A percentile compares a stretch with the other conserved stretches of the same genome.
Conservation (phyloP, 1,140 invertebrate genomes). For the Temnothorax longispinosus region DNA sequence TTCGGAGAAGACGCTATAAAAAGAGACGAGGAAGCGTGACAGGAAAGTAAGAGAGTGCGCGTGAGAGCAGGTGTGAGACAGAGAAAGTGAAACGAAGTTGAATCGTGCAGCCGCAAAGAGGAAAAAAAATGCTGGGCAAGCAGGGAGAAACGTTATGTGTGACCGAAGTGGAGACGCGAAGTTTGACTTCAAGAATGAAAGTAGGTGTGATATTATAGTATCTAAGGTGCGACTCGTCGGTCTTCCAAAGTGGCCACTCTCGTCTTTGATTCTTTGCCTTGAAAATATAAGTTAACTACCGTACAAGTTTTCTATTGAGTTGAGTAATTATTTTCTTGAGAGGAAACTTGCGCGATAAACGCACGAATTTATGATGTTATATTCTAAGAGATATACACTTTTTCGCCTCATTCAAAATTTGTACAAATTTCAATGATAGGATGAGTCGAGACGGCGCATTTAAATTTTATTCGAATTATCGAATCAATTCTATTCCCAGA, state of each 20-base stretch:
- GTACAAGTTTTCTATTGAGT: not conserved
- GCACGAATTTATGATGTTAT: not conserved
- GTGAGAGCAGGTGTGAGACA: conserved; percentile 35
- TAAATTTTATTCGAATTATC: not conserved
- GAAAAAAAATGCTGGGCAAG: conserved; percentile 24
- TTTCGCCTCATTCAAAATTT: not conserved
- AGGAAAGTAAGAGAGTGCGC: conserved; percentile 42
- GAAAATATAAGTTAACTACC: not conserved
- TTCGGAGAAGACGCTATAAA: conserved; percentile 23
- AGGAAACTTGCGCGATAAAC: not conserved
- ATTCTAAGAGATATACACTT: not conserved
- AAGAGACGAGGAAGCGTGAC: conserved; percentile 29
- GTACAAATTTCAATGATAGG: not conserved
- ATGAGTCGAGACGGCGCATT: not conserved
- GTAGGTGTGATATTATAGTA: conserved; percentile 62
- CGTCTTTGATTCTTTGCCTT: not conserved
- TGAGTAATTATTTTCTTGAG: not conserved
- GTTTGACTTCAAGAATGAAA: conserved; percentile 59
- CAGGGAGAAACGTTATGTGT: conserved; percentile 39
- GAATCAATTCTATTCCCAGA: not conserved
- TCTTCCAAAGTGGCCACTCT: conserved; percentile 20
- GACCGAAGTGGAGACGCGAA: conserved; percentile 38
- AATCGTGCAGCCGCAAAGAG: not conserved
- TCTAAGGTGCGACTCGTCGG: conserved; percentile 23
- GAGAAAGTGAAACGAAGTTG: conserved; percentile 40